These are phyloP conservation scores for Seladonia tumulorum DNA, from an alignment of 2,888 invertebrate genomes.

Conservation along the genomic window DNA sequence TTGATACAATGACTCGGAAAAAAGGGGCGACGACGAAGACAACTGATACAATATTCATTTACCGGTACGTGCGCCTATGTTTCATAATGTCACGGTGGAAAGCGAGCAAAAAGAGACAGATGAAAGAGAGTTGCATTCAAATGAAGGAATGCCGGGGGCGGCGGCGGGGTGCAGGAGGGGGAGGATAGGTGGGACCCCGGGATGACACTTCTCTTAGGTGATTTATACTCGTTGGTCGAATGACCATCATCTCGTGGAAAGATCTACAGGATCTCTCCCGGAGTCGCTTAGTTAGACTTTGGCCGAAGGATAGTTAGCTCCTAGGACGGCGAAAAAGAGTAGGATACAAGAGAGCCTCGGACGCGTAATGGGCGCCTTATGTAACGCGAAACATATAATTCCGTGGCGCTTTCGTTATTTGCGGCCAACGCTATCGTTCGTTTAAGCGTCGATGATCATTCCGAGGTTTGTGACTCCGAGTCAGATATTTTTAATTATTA, in stretches of 20 bases:
- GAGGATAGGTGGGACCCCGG: constrained; percentile 73
- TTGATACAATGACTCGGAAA: constrained; percentile 69
- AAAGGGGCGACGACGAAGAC: constrained; percentile 66
- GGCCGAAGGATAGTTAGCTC: constrained; percentile 71
- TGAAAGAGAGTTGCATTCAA: constrained; percentile 77
- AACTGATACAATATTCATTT: constrained; percentile 76
- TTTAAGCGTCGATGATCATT: constrained; percentile 65
- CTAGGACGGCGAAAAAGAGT: constrained; percentile 51
- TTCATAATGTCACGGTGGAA: constrained; percentile 71
- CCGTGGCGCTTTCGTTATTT: constrained; percentile 68
- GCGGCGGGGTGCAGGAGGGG: constrained; percentile 70
- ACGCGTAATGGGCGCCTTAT: constrained; percentile 69
- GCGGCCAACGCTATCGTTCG: constrained; percentile 62
- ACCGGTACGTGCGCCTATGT: constrained; percentile 72
- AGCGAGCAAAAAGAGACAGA: constrained; percentile 64
- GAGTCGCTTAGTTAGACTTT: constrained; percentile 75
- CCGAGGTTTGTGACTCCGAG: constrained; percentile 36
- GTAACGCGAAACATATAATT: constrained; percentile 71
- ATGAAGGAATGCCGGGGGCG: constrained; percentile 80
- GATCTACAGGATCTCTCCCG: constrained; percentile 80
- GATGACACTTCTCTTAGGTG: constrained; percentile 82
- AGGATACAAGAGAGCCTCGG: constrained; percentile 57
- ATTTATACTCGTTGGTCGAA: constrained; percentile 80
- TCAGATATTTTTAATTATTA: neutral
- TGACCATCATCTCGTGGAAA: constrained; percentile 81